phyloP scores from a whole-genome alignment of 2,888 invertebrate species.

The Microctonus hyperodae region DNA sequence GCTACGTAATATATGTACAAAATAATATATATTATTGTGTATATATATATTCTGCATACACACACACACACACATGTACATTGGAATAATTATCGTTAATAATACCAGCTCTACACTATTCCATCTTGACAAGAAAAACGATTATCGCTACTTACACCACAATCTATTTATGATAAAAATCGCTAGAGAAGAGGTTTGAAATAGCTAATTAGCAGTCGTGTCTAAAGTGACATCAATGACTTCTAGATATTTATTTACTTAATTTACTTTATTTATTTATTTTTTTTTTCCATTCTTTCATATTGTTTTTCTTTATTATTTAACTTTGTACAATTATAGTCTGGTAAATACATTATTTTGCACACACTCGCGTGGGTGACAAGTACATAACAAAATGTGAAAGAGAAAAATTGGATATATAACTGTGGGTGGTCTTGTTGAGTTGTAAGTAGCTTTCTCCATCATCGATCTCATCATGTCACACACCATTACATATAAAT shows the following conservation, averaged over 20 bases:
- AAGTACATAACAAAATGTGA: not conserved
- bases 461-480: slow-evolving; percentile 34
- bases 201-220: slow-evolving; percentile 61
- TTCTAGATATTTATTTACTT: not conserved
- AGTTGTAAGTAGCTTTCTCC: slow-evolving; percentile 15
- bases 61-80: slow-evolving; percentile 33
- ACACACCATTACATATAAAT: not conserved
- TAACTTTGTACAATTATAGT: not conserved
- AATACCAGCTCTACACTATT: slow-evolving; percentile 34
- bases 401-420: not conserved
- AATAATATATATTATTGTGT: not conserved
- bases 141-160: slow-evolving; percentile 43
- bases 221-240: slow-evolving; percentile 57
- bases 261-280: slow-evolving; percentile 58
- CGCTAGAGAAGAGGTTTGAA: slow-evolving; percentile 27
- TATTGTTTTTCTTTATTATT: not conserved
- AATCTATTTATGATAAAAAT: slow-evolving; percentile 29
- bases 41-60: slow-evolving; percentile 23
- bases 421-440: slow-evolving; percentile 44
- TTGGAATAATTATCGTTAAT: slow-evolving; percentile 39
- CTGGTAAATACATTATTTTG: not conserved
- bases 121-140: slow-evolving; percentile 37
- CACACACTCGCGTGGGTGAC: not conserved
- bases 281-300: not conserved
- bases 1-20: too few species aligned